Percentiles rank a stretch among this genome's conserved stretches.
Evolutionary conservation across 2,888 invertebrate species (phyloP).

Genomic region (Lysandra bellargus): DNA sequence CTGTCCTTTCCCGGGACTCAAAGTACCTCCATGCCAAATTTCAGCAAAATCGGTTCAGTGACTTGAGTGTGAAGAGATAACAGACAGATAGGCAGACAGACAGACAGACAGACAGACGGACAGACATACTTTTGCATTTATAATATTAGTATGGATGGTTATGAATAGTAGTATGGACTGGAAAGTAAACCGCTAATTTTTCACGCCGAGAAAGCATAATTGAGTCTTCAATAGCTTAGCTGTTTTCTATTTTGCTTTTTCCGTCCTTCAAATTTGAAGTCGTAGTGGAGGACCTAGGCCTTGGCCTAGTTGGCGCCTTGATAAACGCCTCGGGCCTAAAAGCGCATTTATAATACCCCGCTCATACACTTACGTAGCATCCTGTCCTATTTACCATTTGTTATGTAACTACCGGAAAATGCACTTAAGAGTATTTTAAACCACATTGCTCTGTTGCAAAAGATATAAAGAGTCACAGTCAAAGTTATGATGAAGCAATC

Average conservation of each 20-base stretch:
- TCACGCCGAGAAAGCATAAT: background rate
- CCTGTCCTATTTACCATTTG: constrained; percentile 3
- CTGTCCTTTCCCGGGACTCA: too few relatives aligned
- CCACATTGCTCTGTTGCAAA: background rate
- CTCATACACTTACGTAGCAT: constrained; percentile 8
- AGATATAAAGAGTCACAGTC: too few relatives aligned
- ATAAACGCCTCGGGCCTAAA: constrained; percentile 19
- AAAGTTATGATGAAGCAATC: too few relatives aligned
- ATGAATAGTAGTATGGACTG: too few relatives aligned
- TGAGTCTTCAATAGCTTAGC: background rate
- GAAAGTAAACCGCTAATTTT: too few relatives aligned
- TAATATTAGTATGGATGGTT: too few relatives aligned
- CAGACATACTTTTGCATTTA: too few relatives aligned
- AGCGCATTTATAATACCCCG: constrained; percentile 18
- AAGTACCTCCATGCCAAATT: too few relatives aligned
- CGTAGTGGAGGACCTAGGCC: constrained; percentile 24
- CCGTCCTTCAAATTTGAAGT: constrained; percentile 22
- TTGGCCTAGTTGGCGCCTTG: constrained; percentile 22
- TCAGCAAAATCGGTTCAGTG: too few relatives aligned
- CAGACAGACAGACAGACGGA: too few relatives aligned
- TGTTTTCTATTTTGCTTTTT: constrained; percentile 4
- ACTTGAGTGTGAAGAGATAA: too few relatives aligned
- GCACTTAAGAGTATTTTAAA: background rate
- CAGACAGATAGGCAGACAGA: too few relatives aligned
- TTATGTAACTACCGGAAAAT: background rate